Conservation (phyloP, 2,888 invertebrate species). For the Galerucella pusilla region DNA sequence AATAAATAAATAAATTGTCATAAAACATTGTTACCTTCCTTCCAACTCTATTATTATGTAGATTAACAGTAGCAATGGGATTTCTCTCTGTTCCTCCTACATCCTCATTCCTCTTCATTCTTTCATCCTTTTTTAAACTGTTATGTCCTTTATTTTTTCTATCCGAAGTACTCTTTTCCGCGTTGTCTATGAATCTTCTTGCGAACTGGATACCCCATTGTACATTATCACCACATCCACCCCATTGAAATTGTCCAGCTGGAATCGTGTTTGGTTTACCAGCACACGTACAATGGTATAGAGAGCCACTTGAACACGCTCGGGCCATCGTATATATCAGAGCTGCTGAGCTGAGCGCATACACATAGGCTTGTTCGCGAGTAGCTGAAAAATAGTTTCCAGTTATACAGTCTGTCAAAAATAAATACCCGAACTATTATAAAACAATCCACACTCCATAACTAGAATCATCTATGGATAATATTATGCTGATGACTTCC, state of each 20-base stretch:
- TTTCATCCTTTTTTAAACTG: conserved; percentile 49
- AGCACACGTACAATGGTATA: conserved; percentile 84
- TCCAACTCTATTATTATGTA: conserved; percentile 83
- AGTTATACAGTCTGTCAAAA: not conserved
- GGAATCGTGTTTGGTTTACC: conserved; percentile 75
- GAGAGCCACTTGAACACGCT: conserved; percentile 80
- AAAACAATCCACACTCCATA: no score
- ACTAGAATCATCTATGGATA: no score
- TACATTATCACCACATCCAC: conserved; percentile 85
- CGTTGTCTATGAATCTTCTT: conserved; percentile 77
- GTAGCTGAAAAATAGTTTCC: conserved; percentile 73
- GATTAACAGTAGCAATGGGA: conserved; percentile 77
- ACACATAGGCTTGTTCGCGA: conserved; percentile 86
- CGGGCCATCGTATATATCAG: conserved; percentile 81
- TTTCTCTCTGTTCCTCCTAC: conserved; percentile 56
- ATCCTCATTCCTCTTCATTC: conserved; percentile 58
- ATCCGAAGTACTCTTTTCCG: conserved; percentile 67
- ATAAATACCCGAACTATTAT: not conserved
- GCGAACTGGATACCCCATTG: conserved; percentile 77
- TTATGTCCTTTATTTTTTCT: conserved; percentile 61
- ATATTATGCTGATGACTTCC: no score
- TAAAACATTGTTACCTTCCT: conserved; percentile 70
- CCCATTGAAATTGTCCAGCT: conserved; percentile 83
- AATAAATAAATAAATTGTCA: not conserved
- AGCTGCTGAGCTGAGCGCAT: conserved; percentile 84